Percentiles rank a stretch among this genome's conserved stretches.
These are phyloP conservation scores for Pristionchus mayeri DNA, from an alignment of 2,888 invertebrate species.

Conservation along the genomic window DNA sequence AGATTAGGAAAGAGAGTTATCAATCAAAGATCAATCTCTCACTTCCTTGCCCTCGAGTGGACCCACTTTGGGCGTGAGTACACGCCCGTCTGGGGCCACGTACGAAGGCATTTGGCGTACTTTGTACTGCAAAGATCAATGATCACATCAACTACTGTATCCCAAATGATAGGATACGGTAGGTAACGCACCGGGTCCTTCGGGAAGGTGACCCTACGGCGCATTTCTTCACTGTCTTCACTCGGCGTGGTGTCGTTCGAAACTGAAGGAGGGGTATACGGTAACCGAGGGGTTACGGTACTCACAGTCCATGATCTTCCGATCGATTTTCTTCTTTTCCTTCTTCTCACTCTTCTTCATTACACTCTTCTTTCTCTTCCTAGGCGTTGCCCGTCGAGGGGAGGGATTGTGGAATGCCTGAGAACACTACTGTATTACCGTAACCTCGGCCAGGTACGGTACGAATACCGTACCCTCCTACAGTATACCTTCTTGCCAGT, in stretches of 20 bases:
- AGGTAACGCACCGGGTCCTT: not conserved
- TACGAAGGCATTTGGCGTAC: not conserved
- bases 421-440: not conserved
- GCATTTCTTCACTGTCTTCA: not conserved
- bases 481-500: not conserved
- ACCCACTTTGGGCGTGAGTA: not conserved
- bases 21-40: not conserved
- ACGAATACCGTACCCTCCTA: not conserved
- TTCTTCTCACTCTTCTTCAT: not conserved
- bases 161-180: not conserved
- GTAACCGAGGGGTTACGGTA: not conserved
- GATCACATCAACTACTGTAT: not conserved
- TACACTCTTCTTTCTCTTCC: not conserved
- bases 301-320: not conserved
- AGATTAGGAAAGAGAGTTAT: not conserved
- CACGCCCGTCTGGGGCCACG: not conserved
- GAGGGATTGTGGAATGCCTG: too few relatives aligned
- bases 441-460: not conserved
- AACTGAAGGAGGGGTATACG: not conserved
- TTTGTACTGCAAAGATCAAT: constrained; percentile 1
- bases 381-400: too few relatives aligned
- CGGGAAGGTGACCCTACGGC: constrained; percentile 1
- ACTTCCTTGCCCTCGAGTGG: not conserved
- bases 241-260: not conserved
- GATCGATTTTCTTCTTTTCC: not conserved